Evolutionary conservation across 2,888 invertebrate genomes (phyloP).

Genomic region (Pachliopta kotzebuea): DNA sequence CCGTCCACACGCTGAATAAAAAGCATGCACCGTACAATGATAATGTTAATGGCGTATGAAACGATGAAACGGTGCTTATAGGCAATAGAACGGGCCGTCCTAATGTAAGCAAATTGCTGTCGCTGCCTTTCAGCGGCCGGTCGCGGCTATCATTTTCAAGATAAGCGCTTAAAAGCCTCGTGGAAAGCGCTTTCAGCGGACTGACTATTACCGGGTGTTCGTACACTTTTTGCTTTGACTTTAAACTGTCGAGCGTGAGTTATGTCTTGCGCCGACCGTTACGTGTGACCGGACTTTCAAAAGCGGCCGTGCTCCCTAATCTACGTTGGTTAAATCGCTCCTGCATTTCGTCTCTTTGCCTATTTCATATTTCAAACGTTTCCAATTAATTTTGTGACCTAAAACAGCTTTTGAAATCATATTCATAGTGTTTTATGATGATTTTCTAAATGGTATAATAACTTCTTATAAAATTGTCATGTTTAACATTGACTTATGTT

Average conservation of each 20-base stretch:
- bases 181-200: slow-evolving; percentile 73
- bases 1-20: slow-evolving; percentile 45
- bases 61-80: slow-evolving; percentile 31
- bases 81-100: slow-evolving; percentile 62
- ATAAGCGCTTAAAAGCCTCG: slow-evolving; percentile 80
- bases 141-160: slow-evolving; percentile 77
- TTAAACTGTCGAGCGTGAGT: slow-evolving; percentile 45
- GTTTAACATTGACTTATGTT: too few species aligned
- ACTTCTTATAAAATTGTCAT: too few species aligned
- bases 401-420: not conserved
- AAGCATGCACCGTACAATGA: slow-evolving; percentile 37
- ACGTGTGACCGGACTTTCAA: slow-evolving; percentile 41
- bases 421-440: not conserved
- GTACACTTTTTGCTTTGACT: slow-evolving; percentile 63
- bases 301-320: slow-evolving; percentile 43
- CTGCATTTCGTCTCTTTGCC: slow-evolving; percentile 18
- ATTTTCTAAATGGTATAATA: too few species aligned
- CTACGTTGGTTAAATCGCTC: slow-evolving; percentile 38
- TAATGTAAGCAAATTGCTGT: slow-evolving; percentile 80
- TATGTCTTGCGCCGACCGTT: slow-evolving; percentile 48
- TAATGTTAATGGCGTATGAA: slow-evolving; percentile 33
- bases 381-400: not conserved
- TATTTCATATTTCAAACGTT: slow-evolving; percentile 29
- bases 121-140: slow-evolving; percentile 76
- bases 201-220: slow-evolving; percentile 63